Base-by-base conservation (phyloP, 2,888 invertebrate species). In the Cephus spinipes region DNA sequence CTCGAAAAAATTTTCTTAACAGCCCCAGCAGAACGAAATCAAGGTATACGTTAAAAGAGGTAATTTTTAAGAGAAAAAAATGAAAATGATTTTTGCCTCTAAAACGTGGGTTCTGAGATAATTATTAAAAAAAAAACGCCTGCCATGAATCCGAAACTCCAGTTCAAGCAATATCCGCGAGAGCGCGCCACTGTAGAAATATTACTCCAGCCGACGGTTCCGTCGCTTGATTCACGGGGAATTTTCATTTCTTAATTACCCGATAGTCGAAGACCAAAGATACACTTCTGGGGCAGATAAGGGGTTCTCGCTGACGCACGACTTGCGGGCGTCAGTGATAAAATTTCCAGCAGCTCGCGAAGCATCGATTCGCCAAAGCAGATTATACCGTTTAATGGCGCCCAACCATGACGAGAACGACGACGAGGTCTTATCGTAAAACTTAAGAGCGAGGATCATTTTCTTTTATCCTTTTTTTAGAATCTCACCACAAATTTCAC, bases 361-460 rank as follows among this genome's bases (percentile, higher is more conserved):
- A 31, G 71, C 71, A 1, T 71, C 33, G 33, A 31, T 23, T 31
- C 33, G 33, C 71, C 23, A 33, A 33, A 31, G 31, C 33, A 71
- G 71, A 71, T 71, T 71, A 71, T 32, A 71, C 1, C 71, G 71
- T 71, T 71, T 71, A 71, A 71, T 71, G 71, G 33, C 32, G 31
- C 3, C 33, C 31, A 1, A 12, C 71, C 32, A 71, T 71, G 33
- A 33, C 71, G 71, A 71, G 55, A 55, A 55, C 23, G 55, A 55
- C 55, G 55, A 71, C 23, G 31, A 71, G 12, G 71, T 31, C 31
- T 33, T 33, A 33, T 33, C 71, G 71, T 71, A 31, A 71, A 71
- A 71, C 71, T 71, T 71, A 15, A 33, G 23, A 71, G 32, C 4
- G 15, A 33, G 71, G 33, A 12, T 33, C 31, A 71, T 32, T 71